phyloP scores from a whole-genome alignment of 2,888 invertebrate species.

The Phortica okadai region DNA sequence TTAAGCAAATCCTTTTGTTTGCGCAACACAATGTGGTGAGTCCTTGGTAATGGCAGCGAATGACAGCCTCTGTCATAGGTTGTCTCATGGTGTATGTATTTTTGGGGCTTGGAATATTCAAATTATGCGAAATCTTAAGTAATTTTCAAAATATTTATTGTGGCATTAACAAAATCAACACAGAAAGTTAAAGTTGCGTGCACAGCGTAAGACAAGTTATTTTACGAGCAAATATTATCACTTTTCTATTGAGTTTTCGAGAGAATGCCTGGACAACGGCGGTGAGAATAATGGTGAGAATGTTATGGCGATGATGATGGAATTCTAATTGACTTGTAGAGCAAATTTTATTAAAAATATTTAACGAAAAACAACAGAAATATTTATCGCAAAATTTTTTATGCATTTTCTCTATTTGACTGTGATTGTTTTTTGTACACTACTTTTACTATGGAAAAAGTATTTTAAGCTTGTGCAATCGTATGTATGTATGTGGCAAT shows the following conservation, averaged over 20 bases:
- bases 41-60: constrained; percentile 24
- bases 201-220: not conserved
- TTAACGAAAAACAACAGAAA: not conserved
- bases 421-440: not conserved
- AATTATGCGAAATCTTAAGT: constrained; percentile 70
- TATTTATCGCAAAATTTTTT: too few species aligned
- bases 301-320: not conserved
- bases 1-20: constrained; percentile 25
- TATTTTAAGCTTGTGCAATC: too few species aligned
- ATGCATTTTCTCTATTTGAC: not conserved
- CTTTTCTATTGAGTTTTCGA: not conserved
- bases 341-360: constrained; percentile 1
- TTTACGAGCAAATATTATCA: constrained; percentile 5
- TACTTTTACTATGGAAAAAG: too few species aligned
- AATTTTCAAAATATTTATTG: constrained; percentile 63
- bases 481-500: too few species aligned
- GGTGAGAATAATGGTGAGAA: not conserved
- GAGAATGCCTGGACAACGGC: not conserved
- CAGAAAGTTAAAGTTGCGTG: not conserved
- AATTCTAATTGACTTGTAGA: not conserved
- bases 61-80: constrained; percentile 61
- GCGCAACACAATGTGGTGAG: constrained; percentile 26
- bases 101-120: constrained; percentile 42
- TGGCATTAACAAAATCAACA: constrained; percentile 58
- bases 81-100: constrained; percentile 33